A percentile compares a stretch with the other conserved stretches of the same genome.
These are phyloP conservation scores for Synanthedon andrenaeformis DNA, from an alignment of 2,888 invertebrate species.

Conservation along the genomic window DNA sequence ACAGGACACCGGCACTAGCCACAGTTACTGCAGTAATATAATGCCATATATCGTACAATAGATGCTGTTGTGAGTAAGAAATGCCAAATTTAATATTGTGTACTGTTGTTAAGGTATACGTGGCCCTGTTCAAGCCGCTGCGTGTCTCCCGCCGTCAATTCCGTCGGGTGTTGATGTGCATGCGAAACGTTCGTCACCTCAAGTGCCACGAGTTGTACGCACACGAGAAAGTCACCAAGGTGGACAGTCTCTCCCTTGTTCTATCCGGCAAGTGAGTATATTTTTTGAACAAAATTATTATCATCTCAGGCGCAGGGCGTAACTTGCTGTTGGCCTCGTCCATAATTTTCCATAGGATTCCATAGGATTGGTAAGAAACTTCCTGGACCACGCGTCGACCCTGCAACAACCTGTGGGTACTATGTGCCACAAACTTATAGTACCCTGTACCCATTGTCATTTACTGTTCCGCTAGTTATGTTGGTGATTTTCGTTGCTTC, in stretches of 20 bases:
- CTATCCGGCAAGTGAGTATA: constrained; percentile 86
- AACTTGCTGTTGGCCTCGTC: background rate
- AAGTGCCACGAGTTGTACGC: constrained; percentile 90
- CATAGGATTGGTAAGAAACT: no score
- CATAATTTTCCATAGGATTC: background rate
- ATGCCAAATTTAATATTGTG: no score
- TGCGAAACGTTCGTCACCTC: constrained; percentile 82
- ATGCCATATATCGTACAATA: no score
- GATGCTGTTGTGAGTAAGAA: no score
- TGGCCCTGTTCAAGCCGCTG: constrained; percentile 84
- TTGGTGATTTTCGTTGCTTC: no score
- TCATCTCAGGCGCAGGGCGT: background rate
- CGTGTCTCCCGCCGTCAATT: constrained; percentile 86
- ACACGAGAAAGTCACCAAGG: constrained; percentile 88
- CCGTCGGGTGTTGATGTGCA: constrained; percentile 82
- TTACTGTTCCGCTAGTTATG: no score
- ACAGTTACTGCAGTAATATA: no score
- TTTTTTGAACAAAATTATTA: background rate
- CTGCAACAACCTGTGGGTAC: no score
- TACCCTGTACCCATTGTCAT: no score
- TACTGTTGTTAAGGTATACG: constrained; percentile 73
- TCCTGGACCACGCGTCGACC: no score
- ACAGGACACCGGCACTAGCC: no score
- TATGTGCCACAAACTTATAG: no score
- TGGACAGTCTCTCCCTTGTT: constrained; percentile 87